Base-by-base conservation (phyloP, 2,797 vertebrate species). In the Oreortyx pictus region DNA sequence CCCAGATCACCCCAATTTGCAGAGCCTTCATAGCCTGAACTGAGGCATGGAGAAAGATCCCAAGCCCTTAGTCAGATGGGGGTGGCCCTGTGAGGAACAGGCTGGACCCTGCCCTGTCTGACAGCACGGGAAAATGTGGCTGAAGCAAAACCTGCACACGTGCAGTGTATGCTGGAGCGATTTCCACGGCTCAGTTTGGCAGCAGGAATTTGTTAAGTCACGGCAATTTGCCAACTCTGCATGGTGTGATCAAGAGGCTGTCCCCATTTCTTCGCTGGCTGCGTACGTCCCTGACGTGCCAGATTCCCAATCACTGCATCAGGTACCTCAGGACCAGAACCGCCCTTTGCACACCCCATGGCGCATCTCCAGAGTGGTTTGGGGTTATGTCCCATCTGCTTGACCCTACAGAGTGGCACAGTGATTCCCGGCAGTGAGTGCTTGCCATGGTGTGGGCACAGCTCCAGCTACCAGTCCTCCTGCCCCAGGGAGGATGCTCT, bases 291-390 rank as follows among this genome's bases (percentile, higher is more conserved):
- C 65, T 9, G 2, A 82, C 33, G 0, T 23, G 76, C 91, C 29
- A 19, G 79, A 87, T 90, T 68, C 79, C 39, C 0, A 6, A 52
- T 82, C 61, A 3, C 13, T 18, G 0, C 7, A 73, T 60, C 84
- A 7, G 18, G 18, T 22, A 70, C 19, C 35, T 11, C 56, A 4
- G 82, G 1, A 0, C 6, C 54, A 8, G 50, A 25, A 11, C 20
- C 2, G 37, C 14, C 49, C 68, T 80, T 33, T 0, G 0, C 18
- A 79, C 0, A 0, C 1, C 2, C 16, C 3, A 0, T 0, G 9
- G 60, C 25, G 17, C 3, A 0, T 12, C 27, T 24, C 25, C 19
- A 39, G 14, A 10, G 29, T 46, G 0, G 17, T 4, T 65, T 0
- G 1, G 8, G n/a, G 41, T 29, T 19, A 14, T 6, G 22, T 14